phyloP scores from a whole-genome alignment of 2,888 invertebrate species.

The Thera obeliscata region DNA sequence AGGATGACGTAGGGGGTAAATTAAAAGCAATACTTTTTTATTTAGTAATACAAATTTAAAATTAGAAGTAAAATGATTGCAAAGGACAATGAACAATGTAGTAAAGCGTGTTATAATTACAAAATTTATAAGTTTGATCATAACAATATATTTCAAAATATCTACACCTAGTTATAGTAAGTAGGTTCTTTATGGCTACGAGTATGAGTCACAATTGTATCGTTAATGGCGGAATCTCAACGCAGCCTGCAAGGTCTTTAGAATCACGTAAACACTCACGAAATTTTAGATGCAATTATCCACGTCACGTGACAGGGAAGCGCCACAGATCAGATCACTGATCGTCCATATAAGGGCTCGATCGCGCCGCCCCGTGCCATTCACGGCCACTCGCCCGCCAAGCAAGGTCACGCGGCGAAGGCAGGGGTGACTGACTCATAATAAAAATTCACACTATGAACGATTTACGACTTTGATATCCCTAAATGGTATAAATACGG shows the following conservation, averaged over 20 bases:
- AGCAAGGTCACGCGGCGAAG: conserved; percentile 24
- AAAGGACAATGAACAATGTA: no score
- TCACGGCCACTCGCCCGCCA: conserved; percentile 54
- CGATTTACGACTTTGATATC: conserved; percentile 66
- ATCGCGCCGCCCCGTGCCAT: conserved; percentile 55
- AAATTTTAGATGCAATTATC: conserved; percentile 62
- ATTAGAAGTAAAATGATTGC: no score
- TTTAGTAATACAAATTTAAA: no score
- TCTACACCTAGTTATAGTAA: no score
- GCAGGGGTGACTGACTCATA: conserved; percentile 72
- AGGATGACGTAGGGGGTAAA: conserved; percentile 16
- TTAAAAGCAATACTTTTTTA: no score
- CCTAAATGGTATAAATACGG: conserved; percentile 61
- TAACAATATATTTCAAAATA: no score
- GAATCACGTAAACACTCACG: conserved; percentile 43
- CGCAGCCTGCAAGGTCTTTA: conserved; percentile 30
- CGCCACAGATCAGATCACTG: conserved; percentile 32
- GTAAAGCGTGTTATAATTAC: no score
- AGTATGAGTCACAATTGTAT: conserved; percentile 19
- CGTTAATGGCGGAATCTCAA: conserved; percentile 18
- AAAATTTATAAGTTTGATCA: no score
- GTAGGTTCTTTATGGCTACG: no score
- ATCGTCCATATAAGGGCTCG: conserved; percentile 63
- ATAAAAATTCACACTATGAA: conserved; percentile 66
- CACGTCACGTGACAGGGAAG: conserved; percentile 65